Evolutionary conservation across 2,888 invertebrate genomes (phyloP), one percentile per base, ranked within the genome.

Genomic region (Heteromurus nitidus): DNA sequence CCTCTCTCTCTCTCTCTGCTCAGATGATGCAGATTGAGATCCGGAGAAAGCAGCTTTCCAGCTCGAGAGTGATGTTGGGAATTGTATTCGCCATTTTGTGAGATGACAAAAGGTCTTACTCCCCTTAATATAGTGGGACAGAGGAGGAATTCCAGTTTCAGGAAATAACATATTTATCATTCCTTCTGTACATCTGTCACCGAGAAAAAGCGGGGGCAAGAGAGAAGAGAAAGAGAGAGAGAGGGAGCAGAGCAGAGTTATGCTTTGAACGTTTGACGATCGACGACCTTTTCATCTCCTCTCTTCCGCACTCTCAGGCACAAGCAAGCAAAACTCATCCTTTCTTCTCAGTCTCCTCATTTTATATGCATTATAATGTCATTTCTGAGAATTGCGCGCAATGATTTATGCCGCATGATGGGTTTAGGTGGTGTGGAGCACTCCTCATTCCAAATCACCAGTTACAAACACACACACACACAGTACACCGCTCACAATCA

Each of bases 111-210:
- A n/a, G n/a, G n/a, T n/a, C n/a, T n/a, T n/a, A n/a, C n/a, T n/a
- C n/a, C n/a, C n/a, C n/a, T n/a, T n/a, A n/a, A n/a, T n/a, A n/a
- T n/a, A n/a, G n/a, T n/a, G n/a, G n/a, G 20, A 22, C 2, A 22
- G 55, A 55, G 20, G n/a, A 50, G n/a, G 24, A 55, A 22, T 55
- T 20, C 22, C 55, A 55, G 22, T 55, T 55, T 47, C n/a, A 16
- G n/a, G 13, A 47, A 47, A 11, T n/a, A 47, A 11, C 7, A 47
- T 47, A 65, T 18, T 70, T 70, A 70, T 70, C 70, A 70, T 55
- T 69, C 7, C 11, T 70, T 70, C 24, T 53, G 53, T 70, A 53
- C 70, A 28, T 55, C 22, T 55, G 47, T 68, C 68, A 68, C 30
- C 30, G 2, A 22, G 13, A 7, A 9, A 5, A 67, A 44, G 24